These are phyloP conservation scores for Bos taurus DNA, from an alignment of 2,113 vertebrate species.

Conservation along the genomic window DNA sequence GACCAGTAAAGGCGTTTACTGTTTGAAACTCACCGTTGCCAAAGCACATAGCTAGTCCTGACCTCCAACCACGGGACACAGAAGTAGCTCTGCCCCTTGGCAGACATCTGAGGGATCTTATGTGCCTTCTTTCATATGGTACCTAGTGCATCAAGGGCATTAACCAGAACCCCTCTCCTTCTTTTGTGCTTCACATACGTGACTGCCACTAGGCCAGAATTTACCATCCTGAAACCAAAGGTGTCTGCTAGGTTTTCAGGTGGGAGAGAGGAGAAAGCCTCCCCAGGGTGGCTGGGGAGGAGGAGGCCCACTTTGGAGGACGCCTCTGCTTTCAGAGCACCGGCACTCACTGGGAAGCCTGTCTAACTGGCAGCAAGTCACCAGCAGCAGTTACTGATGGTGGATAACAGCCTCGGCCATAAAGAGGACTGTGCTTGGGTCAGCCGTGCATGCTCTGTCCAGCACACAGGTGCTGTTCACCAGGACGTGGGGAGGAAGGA, in stretches of 20 bases:
- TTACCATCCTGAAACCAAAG: neutral
- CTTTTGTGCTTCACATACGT: neutral
- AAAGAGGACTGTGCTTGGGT: neutral
- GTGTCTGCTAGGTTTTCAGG: neutral
- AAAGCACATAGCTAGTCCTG: neutral
- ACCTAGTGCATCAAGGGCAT: no score
- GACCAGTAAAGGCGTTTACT: neutral
- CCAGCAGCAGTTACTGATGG: fast-evolving
- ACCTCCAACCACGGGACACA: neutral
- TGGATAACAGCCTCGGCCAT: fast-evolving
- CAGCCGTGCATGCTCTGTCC: neutral
- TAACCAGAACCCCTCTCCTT: neutral
- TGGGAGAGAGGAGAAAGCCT: neutral
- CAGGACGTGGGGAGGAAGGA: neutral
- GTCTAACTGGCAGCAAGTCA: neutral
- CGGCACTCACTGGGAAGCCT: neutral
- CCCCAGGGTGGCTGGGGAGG: neutral
- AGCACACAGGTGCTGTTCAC: neutral
- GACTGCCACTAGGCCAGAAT: neutral
- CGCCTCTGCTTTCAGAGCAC: neutral
- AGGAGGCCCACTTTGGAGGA: neutral
- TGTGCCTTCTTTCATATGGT: no score
- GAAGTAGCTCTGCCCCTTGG: no score
- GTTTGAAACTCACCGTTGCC: neutral
- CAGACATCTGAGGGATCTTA: neutral